These are phyloP conservation scores for Ameiurus melas DNA, from an alignment of 2,113 vertebrate species.

Conservation along the genomic window DNA sequence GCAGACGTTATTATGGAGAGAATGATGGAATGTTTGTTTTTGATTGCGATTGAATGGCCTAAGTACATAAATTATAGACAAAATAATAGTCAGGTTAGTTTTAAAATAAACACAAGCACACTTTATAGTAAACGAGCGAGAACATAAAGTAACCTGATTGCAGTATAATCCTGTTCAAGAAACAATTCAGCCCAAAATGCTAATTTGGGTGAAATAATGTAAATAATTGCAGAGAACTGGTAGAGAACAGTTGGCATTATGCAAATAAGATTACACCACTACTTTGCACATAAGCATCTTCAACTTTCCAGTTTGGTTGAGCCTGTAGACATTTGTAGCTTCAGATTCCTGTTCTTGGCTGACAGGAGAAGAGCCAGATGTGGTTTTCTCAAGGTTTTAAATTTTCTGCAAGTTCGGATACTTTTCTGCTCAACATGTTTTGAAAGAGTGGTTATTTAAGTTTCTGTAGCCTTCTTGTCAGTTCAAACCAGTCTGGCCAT, in stretches of 20 bases:
- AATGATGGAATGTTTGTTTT: conserved; percentile 55
- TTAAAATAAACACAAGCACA: neutral
- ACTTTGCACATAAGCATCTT: neutral
- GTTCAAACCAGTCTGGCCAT: neutral
- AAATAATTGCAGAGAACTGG: neutral
- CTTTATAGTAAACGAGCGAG: neutral
- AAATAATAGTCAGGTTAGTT: conserved; percentile 39
- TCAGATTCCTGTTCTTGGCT: neutral
- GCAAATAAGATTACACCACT: neutral
- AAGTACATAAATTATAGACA: conserved; percentile 47
- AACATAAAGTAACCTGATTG: neutral
- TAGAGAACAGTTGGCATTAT: neutral
- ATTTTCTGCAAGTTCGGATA: neutral
- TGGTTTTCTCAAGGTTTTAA: neutral
- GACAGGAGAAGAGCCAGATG: neutral
- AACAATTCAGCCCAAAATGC: neutral
- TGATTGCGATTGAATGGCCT: conserved; percentile 52
- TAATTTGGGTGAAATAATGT: neutral
- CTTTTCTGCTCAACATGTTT: neutral
- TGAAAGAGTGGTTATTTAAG: neutral
- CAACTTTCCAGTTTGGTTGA: neutral
- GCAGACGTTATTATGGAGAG: conserved; percentile 54
- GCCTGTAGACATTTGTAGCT: neutral
- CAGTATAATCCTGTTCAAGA: neutral
- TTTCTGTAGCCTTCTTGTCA: neutral